phyloP scores from a whole-genome alignment of 92 coral and sea anemone species.

The Heteractis magnifica region DNA sequence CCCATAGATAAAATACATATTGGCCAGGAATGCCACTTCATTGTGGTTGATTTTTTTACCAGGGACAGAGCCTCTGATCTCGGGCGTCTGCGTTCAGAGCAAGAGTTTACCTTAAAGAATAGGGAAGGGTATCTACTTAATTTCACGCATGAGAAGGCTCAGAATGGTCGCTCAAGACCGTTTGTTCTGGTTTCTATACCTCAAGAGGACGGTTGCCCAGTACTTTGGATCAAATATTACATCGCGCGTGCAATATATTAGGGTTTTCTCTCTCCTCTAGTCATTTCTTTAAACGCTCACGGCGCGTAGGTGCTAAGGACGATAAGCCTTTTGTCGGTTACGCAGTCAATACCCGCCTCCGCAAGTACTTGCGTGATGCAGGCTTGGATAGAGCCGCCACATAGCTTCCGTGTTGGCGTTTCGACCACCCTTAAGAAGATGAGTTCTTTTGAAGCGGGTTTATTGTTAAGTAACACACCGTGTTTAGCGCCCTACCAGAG shows the following conservation, averaged over 20 bases:
- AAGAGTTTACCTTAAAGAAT: conserved; percentile 12
- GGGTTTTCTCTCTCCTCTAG: conserved; percentile 10
- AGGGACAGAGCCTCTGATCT: conserved; percentile 26
- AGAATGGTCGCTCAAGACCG: not conserved
- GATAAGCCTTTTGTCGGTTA: conserved; percentile 26
- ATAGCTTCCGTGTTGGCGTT: not conserved
- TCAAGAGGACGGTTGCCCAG: conserved; percentile 16
- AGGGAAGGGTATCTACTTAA: conserved; percentile 18
- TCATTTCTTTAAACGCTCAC: conserved; percentile 21
- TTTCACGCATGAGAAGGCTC: conserved; percentile 25
- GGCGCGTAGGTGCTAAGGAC: not conserved
- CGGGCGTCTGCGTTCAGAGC: conserved; percentile 17
- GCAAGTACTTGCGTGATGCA: not conserved
- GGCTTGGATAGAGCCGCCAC: too few relatives aligned
- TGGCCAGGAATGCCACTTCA: conserved; percentile 33
- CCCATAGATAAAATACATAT: conserved; percentile 26
- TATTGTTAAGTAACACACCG: too few relatives aligned
- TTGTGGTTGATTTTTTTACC: not conserved
- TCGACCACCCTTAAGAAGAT: too few relatives aligned
- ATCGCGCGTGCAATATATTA: conserved; percentile 23
- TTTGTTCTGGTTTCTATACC: conserved; percentile 6
- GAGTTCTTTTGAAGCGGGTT: too few relatives aligned
- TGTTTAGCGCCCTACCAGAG: too few relatives aligned
- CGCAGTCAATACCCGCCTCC: conserved; percentile 21
- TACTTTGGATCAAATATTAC: conserved; percentile 25